Evolutionary conservation across 2,113 vertebrate genomes (phyloP).

Genomic region (Nycticorax nycticorax): DNA sequence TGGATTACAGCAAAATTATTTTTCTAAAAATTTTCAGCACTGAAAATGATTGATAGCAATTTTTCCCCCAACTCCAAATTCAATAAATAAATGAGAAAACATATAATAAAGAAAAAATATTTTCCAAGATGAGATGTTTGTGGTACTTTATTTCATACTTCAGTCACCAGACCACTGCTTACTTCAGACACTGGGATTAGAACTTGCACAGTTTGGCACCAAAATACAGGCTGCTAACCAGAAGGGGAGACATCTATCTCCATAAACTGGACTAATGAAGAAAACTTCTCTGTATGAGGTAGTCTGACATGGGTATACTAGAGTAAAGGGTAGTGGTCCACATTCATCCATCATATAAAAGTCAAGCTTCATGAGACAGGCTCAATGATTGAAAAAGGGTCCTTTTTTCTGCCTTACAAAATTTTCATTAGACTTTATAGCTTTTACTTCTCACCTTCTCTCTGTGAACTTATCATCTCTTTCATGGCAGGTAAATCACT

Average conservation of each 20-base stretch:
- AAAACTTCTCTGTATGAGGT: background rate
- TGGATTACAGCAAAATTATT: background rate
- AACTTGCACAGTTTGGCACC: background rate
- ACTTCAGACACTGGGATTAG: background rate
- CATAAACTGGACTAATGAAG: background rate
- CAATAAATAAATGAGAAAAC: background rate
- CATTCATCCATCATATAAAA: constrained; percentile 37
- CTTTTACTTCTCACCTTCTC: constrained; percentile 16
- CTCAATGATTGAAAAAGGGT: background rate
- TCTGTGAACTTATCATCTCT: background rate
- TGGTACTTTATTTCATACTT: constrained; percentile 35
- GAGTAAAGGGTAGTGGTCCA: constrained; percentile 25
- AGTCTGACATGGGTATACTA: constrained; percentile 1
- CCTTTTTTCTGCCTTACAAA: constrained; percentile 8
- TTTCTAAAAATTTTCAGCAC: background rate
- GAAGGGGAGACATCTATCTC: background rate
- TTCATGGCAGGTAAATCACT: constrained; percentile 30
- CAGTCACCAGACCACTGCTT: background rate
- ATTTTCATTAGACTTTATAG: constrained; percentile 29
- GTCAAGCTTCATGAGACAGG: constrained; percentile 9
- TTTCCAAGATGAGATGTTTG: background rate
- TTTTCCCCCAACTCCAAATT: background rate
- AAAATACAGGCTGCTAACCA: background rate
- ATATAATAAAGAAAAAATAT: background rate
- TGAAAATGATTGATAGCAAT: background rate